Base-by-base conservation (phyloP, 2,797 vertebrate genomes). In the Peromyscus attwateri region DNA sequence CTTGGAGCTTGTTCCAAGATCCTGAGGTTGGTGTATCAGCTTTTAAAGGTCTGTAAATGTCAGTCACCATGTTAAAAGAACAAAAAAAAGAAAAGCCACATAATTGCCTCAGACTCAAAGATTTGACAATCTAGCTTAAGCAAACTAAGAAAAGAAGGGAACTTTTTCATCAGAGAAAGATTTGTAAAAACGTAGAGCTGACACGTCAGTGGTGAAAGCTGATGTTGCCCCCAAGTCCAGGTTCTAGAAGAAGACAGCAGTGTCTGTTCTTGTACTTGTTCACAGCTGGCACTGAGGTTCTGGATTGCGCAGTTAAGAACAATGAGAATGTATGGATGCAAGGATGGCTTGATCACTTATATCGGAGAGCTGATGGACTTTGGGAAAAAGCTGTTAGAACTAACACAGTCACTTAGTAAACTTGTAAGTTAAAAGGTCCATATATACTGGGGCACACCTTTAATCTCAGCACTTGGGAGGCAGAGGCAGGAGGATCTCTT, bases 51-150 rank as follows among this genome's bases (percentile, higher is more conserved):
- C 57, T 81, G 0, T 81, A 79, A 83, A 68, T 88, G 70, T 57
- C 62, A 70, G 4, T 68, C 83, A 31, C 40, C 46, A 29, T 64
- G n/a, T 55, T 87, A 73, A 89, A 89, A 52, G 55, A 88, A 57
- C 66, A 57, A 57, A 16, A 55, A 60, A 81, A 62, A 7, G 66
- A 91, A 60, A 87, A 94, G 57, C 25, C 6, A 13, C 6, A 12
- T 88, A 57, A 76, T 64, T 85, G 64, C 57, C n/a, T 88, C 34
- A 70, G 31, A 46, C 37, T 66, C n/a, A 89, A 57, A 96, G 55
- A 64, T 73, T 84, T 73, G 84, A 71, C 89, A 57, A 37, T 96
- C 46, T 34, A 80, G 0, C 82, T 89, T 92, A 89, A 70, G 57
- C 34, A 76, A 87, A 68, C 29, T 46, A 71, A 49, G 64, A 71